Base-by-base conservation (phyloP, 2,888 invertebrate species). In the Aplocera efformata region DNA sequence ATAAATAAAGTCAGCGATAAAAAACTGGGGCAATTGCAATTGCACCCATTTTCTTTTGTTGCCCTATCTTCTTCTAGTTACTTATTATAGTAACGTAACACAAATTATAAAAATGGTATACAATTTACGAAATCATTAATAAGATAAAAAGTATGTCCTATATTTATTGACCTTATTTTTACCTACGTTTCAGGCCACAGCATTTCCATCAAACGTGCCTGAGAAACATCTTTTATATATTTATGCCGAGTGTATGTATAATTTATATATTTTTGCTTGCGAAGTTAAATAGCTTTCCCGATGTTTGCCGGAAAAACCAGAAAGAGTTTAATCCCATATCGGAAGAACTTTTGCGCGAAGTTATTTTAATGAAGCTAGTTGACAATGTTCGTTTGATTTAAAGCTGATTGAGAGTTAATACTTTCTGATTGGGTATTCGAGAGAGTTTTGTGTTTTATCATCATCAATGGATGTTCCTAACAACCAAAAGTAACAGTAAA, bases 281-380 rank as follows among this genome's bases (percentile, higher is more conserved):
- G 64, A 79, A 79, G 79, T 80, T 79, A 72, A 79, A 80, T 78
- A 72, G 79, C 72, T 78, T 78, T 77, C 67, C 58, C 65, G 43
- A 49, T 55, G 62, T 61, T 59, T 65, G 54, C 59, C 56, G 56
- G 63, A 72, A 75, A 77, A 76, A 59, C 57, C 60, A 53, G 60
- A 42, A 69, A 63, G 67, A 70, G 63, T 68, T 70, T 74, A 68
- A 72, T 72, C 63, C 67, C 60, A 56, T 64, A 66, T 60, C 56
- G 66, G 60, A 60, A 27, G 28, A 39, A 27, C 29, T 40, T 38
- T 24, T 7, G 29, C 24, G 22, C 20, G 17, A 37, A 31, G 34
- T 29, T 11, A 21, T 34, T 37, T 32, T 37, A 35, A 35, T 38
- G 35, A 26, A 40, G 7, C 31, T 43, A 35, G 34, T 41, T 41